Percentiles rank a stretch among this genome's conserved stretches.
Conservation (phyloP, 2,113 vertebrate genomes). For the Alligator mississippiensis region DNA sequence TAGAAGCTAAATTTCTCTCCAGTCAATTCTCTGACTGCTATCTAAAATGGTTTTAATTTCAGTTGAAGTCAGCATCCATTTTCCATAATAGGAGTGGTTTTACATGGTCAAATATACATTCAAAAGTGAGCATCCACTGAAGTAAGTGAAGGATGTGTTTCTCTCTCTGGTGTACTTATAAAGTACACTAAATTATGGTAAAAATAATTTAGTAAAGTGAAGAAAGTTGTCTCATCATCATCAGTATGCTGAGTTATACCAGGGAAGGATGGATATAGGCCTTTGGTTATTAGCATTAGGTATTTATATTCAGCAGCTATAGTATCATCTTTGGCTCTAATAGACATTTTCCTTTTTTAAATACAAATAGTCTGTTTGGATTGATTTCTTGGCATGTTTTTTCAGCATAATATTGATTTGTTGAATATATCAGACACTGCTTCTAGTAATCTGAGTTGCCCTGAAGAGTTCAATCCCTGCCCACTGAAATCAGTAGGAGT, state of each 20-base stretch:
- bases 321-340: slow-evolving; percentile 60
- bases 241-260: slow-evolving; percentile 56
- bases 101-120: not conserved
- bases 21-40: not conserved
- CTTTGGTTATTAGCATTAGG: not conserved
- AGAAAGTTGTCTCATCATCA: slow-evolving; percentile 33
- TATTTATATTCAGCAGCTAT: slow-evolving; percentile 43
- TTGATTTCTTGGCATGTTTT: not conserved
- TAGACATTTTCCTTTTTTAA: slow-evolving; percentile 64
- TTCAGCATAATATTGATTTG: not conserved
- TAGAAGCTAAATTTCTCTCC: not conserved
- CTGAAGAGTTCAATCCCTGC: slow-evolving; percentile 35
- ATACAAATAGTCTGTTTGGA: slow-evolving; percentile 28
- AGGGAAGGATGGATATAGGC: not conserved
- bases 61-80: not conserved
- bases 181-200: slow-evolving; percentile 57
- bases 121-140: not conserved
- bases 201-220: slow-evolving; percentile 57
- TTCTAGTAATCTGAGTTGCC: slow-evolving; percentile 5
- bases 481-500: slow-evolving; percentile 4
- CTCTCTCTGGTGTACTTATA: not conserved
- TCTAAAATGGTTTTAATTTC: not conserved
- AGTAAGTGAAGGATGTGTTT: not conserved
- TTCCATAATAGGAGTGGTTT: not conserved
- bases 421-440: not conserved